These are phyloP conservation scores for Molossus molossus DNA, from an alignment of 2,797 vertebrate species.

Conservation along the genomic window DNA sequence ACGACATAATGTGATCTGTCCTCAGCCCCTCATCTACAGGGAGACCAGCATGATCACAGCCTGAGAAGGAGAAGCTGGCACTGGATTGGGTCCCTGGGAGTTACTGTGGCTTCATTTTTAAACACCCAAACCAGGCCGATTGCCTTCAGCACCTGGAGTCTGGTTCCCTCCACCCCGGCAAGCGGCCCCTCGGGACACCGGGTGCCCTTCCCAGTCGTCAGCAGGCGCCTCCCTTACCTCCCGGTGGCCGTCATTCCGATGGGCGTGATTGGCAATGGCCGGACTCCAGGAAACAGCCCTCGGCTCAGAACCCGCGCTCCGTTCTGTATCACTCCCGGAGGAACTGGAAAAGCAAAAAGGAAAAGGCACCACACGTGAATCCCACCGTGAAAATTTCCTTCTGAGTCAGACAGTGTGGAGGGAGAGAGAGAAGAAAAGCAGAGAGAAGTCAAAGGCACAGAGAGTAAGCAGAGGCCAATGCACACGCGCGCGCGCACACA, in stretches of 20 bases:
- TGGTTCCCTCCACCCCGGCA: not conserved
- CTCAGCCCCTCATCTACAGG: not conserved
- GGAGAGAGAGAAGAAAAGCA: not conserved
- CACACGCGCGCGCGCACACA: not conserved
- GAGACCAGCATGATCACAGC: not conserved
- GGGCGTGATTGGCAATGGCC: slow-evolving; percentile 96
- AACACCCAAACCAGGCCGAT: not conserved
- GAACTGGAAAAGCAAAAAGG: slow-evolving; percentile 90
- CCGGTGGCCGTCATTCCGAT: slow-evolving; percentile 95
- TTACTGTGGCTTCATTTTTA: not conserved
- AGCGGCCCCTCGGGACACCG: accelerated
- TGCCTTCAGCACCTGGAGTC: not conserved
- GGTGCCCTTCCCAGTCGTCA: accelerated
- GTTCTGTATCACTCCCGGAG: slow-evolving; percentile 97
- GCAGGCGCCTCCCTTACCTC: slow-evolving; percentile 91
- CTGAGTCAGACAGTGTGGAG: not conserved
- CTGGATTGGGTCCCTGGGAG: not conserved
- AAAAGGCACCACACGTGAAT: slow-evolving; percentile 5
- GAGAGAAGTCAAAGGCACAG: not conserved
- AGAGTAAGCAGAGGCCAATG: not conserved
- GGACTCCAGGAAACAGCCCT: slow-evolving; percentile 96
- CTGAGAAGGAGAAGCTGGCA: not conserved
- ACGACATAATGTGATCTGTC: too few relatives aligned
- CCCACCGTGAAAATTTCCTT: not conserved
- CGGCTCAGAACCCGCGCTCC: slow-evolving; percentile 95